Base-by-base conservation (phyloP, 2,797 vertebrate species). In the Merluccius polli region DNA sequence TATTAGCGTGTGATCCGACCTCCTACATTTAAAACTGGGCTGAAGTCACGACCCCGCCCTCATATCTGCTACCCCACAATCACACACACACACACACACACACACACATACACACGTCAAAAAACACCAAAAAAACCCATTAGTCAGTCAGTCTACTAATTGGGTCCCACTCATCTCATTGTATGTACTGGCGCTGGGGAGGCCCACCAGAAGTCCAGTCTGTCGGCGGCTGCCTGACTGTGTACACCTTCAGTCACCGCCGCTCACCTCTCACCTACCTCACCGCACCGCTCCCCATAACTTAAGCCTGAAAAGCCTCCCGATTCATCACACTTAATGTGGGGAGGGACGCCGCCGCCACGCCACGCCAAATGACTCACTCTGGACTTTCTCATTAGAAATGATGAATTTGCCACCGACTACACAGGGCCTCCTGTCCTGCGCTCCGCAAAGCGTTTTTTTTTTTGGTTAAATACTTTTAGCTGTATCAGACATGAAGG, bases 301-400 rank as follows among this genome's bases (percentile, higher is more conserved):
- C 59, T 27, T 65, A n/a, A 65, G 59, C 59, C 59, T 27, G 59
- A 27, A 12, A 65, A 24, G 9, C 59, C 13, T 11, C 59, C 75
- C 75, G 68, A 81, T 88, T 73, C 78, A 80, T 88, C 87, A 78
- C 72, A 70, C 13, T 75, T 72, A 48, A 16, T 2, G 52, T 21
- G 70, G 70, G 48, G 73, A 44, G 52, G 52, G n/a, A n/a, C n/a
- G 16, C 21, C 2, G 59, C n/a, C n/a, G 24, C 21, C 8, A 21
- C 7, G 59, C 3, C 24, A 83, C 76, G 76, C 69, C 76, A 18
- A 77, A 65, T 71, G 72, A 52, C 65, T 91, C 87, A 84, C 77
- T 89, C 82, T 79, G 75, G 72, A 86, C 63, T 69, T 86, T 72
- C 82, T 90, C 83, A 88, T 93, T 89, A 91, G 13, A n/a, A 79